Percentiles rank a stretch among this genome's conserved stretches.
Conservation (phyloP, 2,888 invertebrate species). For the Sarcophaga rosellei region DNA sequence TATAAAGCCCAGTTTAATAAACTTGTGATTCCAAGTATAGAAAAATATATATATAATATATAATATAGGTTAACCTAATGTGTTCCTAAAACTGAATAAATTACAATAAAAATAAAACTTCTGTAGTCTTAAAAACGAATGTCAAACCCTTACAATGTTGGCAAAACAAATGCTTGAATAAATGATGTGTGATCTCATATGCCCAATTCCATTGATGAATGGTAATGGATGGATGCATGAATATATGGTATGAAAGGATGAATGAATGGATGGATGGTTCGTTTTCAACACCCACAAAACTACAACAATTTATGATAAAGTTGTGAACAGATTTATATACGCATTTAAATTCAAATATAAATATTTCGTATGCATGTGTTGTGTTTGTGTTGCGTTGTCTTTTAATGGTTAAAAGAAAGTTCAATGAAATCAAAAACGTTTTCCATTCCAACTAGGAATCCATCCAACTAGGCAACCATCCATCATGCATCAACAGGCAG, state of each 20-base stretch:
- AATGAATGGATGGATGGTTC: neutral
- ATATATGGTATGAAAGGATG: too few species aligned
- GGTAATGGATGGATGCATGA: neutral
- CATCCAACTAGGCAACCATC: neutral
- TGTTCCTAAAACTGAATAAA: too few species aligned
- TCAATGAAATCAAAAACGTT: conserved; percentile 50
- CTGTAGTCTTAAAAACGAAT: too few species aligned
- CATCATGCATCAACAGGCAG: conserved; percentile 54
- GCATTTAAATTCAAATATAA: neutral
- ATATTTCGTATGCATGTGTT: neutral
- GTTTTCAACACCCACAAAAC: conserved; percentile 60
- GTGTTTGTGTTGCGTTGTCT: neutral
- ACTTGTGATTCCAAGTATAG: too few species aligned
- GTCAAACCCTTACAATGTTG: too few species aligned
- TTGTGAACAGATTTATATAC: conserved; percentile 5
- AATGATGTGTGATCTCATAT: too few species aligned
- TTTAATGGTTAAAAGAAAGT: conserved; percentile 54
- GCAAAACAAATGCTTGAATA: too few species aligned
- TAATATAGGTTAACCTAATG: too few species aligned
- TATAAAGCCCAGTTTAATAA: too few species aligned
- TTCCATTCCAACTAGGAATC: conserved; percentile 21
- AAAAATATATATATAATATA: too few species aligned
- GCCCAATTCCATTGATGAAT: too few species aligned
- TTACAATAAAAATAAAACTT: too few species aligned
- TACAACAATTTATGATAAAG: conserved; percentile 16